Percentiles rank a stretch among this genome's conserved stretches.
These are phyloP conservation scores for Acleris literana DNA, from an alignment of 2,888 invertebrate species.

Conservation along the genomic window DNA sequence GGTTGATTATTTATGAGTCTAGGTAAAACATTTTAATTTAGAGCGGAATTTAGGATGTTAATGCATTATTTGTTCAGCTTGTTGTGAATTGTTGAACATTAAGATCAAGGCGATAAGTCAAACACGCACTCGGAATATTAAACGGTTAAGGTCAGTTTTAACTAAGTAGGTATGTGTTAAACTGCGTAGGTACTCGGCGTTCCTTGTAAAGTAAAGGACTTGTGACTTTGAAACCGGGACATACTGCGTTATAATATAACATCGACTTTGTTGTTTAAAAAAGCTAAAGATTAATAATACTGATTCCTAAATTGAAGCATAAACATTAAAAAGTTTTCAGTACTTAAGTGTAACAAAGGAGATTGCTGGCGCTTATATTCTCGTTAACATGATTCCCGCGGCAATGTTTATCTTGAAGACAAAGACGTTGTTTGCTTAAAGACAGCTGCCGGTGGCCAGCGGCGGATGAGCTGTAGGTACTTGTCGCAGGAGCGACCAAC, in stretches of 20 bases:
- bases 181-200: not conserved
- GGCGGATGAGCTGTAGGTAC: too few relatives aligned
- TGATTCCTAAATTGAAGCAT: too few relatives aligned
- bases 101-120: slow-evolving; percentile 35
- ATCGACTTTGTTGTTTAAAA: not conserved
- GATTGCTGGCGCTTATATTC: slow-evolving; percentile 38
- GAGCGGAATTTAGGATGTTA: not conserved
- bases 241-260: not conserved
- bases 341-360: slow-evolving; percentile 45
- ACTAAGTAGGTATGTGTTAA: slow-evolving; percentile 19
- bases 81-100: slow-evolving; percentile 19
- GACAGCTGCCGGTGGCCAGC: slow-evolving; percentile 34
- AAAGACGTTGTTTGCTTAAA: slow-evolving; percentile 66
- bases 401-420: slow-evolving; percentile 45
- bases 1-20: too few relatives aligned
- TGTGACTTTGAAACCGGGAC: too few relatives aligned
- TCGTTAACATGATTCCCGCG: slow-evolving; percentile 25
- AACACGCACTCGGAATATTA: slow-evolving; percentile 28
- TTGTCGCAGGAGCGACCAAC: too few relatives aligned
- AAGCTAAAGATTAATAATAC: too few relatives aligned
- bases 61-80: slow-evolving; percentile 1
- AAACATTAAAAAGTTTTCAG: not conserved
- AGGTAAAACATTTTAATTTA: not conserved
- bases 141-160: slow-evolving; percentile 40
- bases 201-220: not conserved